These are phyloP conservation scores for Erpobdella octoculata DNA, from an alignment of 2,888 invertebrate genomes.

Conservation along the genomic window DNA sequence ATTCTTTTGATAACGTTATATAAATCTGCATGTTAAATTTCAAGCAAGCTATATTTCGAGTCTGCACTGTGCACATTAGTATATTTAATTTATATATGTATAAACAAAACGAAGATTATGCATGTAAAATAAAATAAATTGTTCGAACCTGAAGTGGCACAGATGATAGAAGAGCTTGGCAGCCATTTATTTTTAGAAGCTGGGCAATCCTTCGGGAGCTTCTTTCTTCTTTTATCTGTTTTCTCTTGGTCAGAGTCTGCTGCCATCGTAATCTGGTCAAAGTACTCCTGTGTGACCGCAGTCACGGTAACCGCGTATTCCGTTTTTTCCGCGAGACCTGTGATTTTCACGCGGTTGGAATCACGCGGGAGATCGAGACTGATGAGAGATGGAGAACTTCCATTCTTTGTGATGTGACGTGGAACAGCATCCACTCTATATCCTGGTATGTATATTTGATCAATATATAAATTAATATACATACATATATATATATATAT, in stretches of 20 bases:
- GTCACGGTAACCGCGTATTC: constrained; percentile 49
- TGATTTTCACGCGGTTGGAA: constrained; percentile 43
- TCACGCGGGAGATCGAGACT: constrained; percentile 47
- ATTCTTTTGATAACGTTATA: too few relatives aligned
- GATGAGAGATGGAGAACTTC: background rate
- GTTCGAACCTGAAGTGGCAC: constrained; percentile 48
- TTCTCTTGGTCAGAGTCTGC: background rate
- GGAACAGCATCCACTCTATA: constrained; percentile 49
- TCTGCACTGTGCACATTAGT: too few relatives aligned
- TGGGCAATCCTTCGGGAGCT: constrained; percentile 44
- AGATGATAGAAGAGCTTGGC: constrained; percentile 46
- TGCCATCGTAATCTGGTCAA: constrained; percentile 40
- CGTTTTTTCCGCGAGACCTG: constrained; percentile 47
- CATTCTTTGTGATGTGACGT: constrained; percentile 34
- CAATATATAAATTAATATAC: too few relatives aligned
- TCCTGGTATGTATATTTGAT: too few relatives aligned
- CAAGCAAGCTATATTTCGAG: too few relatives aligned
- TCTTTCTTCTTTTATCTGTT: constrained; percentile 37
- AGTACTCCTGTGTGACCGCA: constrained; percentile 51
- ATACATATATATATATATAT: too few relatives aligned
- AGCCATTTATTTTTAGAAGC: constrained; percentile 48
- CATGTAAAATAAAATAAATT: background rate
- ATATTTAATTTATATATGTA: too few relatives aligned
- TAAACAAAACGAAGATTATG: background rate
- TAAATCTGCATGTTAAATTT: too few relatives aligned